A percentile compares a stretch with the other conserved stretches of the same genome.
Conservation (phyloP, 2,113 vertebrate species). For the Fukomys damarensis region DNA sequence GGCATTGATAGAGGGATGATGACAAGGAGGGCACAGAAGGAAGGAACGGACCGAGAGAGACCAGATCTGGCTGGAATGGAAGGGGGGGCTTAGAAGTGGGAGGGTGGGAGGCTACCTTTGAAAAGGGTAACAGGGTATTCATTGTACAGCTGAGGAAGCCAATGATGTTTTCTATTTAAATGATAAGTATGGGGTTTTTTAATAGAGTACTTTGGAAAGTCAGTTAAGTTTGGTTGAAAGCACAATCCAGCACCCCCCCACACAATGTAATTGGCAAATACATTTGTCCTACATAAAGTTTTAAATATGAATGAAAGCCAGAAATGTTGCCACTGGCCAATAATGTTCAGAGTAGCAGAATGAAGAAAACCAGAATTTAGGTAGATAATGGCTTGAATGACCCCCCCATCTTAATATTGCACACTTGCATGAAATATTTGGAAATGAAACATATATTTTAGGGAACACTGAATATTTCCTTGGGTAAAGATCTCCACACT, state of each 20-base stretch:
- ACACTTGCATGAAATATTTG: background rate
- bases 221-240: background rate
- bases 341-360: background rate
- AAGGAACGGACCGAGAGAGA: background rate
- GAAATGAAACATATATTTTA: background rate
- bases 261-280: background rate
- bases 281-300: background rate
- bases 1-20: background rate
- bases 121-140: background rate
- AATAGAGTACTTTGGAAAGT: background rate
- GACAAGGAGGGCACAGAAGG: background rate
- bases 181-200: background rate
- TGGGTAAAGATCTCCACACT: background rate
- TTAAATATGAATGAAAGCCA: background rate
- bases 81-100: fast-evolving
- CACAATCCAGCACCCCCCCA: background rate
- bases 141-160: background rate
- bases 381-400: background rate
- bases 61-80: background rate
- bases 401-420: fast-evolving
- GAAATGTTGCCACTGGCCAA: background rate
- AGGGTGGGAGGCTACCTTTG: background rate
- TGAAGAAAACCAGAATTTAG: background rate
- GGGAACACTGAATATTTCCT: background rate
- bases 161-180: background rate